A percentile compares a stretch with the other conserved stretches of the same genome.
phyloP scores from a whole-genome alignment of 2,888 invertebrate genomes.

The Ophion ventricosus region DNA sequence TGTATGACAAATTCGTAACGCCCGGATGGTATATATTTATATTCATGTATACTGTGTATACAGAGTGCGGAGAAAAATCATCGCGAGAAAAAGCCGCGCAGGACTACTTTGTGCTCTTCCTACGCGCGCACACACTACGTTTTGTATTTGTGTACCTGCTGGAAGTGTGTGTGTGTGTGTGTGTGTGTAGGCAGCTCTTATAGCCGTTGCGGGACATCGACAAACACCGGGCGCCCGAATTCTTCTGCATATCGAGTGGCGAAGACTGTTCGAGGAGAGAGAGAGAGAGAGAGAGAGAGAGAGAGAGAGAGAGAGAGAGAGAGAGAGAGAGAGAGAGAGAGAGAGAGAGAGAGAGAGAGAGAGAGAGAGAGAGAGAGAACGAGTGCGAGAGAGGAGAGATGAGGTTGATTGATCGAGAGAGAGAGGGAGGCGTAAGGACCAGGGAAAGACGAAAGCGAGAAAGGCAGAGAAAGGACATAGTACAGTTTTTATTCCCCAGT shows the following conservation, averaged over 20 bases:
- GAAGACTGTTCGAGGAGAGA: background rate
- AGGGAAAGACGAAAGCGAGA: background rate
- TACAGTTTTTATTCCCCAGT: constrained; percentile 28
- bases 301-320: background rate
- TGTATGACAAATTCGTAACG: constrained; percentile 20
- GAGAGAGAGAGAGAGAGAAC: background rate
- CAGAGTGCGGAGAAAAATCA: constrained; percentile 15
- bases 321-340: background rate
- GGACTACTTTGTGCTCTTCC: background rate
- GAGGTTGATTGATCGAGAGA: background rate
- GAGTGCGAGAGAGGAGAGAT: background rate
- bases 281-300: background rate
- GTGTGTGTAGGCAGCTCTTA: constrained; percentile 41
- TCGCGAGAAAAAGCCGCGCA: constrained; percentile 16
- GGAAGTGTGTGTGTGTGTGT: constrained; percentile 23
- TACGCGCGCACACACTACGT: too few species aligned
- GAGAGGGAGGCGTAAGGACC: background rate
- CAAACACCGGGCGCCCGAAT: constrained; percentile 36
- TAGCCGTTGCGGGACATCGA: constrained; percentile 20
- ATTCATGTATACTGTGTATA: constrained; percentile 37
- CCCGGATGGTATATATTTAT: constrained; percentile 4
- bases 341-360: background rate
- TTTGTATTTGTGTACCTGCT: constrained; percentile 6
- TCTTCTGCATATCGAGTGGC: constrained; percentile 46
- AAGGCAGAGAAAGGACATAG: constrained; percentile 2